A percentile compares a stretch with the other conserved stretches of the same genome.
phyloP scores from a whole-genome alignment of 2,888 invertebrate species.

The Heterodera filipjevi region DNA sequence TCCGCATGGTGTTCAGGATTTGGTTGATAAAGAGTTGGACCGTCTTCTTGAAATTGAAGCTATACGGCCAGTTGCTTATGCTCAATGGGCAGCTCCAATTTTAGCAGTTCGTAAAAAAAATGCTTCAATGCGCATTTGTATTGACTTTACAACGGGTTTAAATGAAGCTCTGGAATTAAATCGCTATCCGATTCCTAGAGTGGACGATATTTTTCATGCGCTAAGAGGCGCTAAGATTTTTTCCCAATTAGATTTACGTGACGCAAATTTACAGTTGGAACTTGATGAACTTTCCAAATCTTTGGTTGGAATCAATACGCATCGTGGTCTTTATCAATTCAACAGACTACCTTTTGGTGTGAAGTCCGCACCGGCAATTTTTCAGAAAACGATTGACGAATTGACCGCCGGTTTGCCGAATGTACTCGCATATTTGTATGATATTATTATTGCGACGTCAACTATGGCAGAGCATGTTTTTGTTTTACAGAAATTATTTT shows the following conservation, averaged over 20 bases:
- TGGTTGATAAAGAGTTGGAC: slow-evolving; percentile 43
- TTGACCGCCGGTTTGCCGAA: too few relatives aligned
- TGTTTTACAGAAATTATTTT: neutral
- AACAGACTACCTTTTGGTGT: slow-evolving; percentile 50
- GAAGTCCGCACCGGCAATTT: slow-evolving; percentile 46
- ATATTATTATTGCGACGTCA: neutral
- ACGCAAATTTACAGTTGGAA: slow-evolving; percentile 50
- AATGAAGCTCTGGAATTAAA: slow-evolving; percentile 42
- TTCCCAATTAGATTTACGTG: slow-evolving; percentile 46
- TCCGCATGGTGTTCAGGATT: slow-evolving; percentile 38
- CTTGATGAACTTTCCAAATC: slow-evolving; percentile 40
- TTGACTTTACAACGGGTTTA: slow-evolving; percentile 41
- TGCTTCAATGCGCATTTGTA: slow-evolving; percentile 42
- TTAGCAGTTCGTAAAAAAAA: slow-evolving; percentile 41
- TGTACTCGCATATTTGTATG: neutral
- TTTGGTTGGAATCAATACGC: slow-evolving; percentile 45
- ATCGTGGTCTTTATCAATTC: slow-evolving; percentile 46
- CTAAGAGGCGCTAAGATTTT: slow-evolving; percentile 44
- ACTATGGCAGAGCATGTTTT: neutral
- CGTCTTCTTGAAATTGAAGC: slow-evolving; percentile 38
- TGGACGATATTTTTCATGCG: slow-evolving; percentile 45
- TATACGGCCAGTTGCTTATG: slow-evolving; percentile 31
- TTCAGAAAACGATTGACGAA: slow-evolving; percentile 45
- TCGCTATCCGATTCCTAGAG: slow-evolving; percentile 46
- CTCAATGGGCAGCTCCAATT: slow-evolving; percentile 48